phyloP scores from a whole-genome alignment of 2,888 invertebrate species.

The Megalurothrips usitatus region DNA sequence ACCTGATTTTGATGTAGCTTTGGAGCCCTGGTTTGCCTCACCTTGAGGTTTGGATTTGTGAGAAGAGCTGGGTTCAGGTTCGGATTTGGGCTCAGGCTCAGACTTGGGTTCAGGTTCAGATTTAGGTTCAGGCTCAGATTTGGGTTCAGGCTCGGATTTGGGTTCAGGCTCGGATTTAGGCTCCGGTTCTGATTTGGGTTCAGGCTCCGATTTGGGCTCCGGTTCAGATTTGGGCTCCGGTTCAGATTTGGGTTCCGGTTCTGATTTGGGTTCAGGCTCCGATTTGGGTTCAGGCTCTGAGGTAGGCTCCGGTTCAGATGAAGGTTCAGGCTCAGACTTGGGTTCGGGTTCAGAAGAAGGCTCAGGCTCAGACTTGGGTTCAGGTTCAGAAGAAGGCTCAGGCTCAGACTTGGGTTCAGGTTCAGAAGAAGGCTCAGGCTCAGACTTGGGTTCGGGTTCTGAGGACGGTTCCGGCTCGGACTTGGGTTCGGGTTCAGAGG shows the following conservation, averaged over 20 bases:
- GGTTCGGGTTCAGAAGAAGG: constrained; percentile 38
- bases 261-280: constrained; percentile 44
- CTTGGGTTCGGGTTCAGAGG: constrained; percentile 44
- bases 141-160: constrained; percentile 46
- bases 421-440: constrained; percentile 51
- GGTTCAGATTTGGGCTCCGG: constrained; percentile 47
- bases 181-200: constrained; percentile 46
- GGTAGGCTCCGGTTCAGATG: constrained; percentile 38
- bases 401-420: constrained; percentile 41
- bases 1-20: constrained; percentile 40
- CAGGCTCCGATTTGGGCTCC: constrained; percentile 47
- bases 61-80: constrained; percentile 43
- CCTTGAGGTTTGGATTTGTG: constrained; percentile 46
- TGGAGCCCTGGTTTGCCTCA: constrained; percentile 45
- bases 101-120: constrained; percentile 46
- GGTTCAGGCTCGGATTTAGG: constrained; percentile 48
- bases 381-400: constrained; percentile 46
- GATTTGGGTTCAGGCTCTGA: constrained; percentile 40
- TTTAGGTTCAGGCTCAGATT: constrained; percentile 46
- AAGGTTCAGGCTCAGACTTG: constrained; percentile 39
- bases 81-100: constrained; percentile 44
- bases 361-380: constrained; percentile 47
- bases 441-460: constrained; percentile 49
- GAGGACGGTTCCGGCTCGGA: constrained; percentile 48
- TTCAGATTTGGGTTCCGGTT: constrained; percentile 47